Evolutionary conservation across 2,797 vertebrate species (phyloP), one percentile per base, ranked within the genome.

Genomic region (Sebastes iracundus): DNA sequence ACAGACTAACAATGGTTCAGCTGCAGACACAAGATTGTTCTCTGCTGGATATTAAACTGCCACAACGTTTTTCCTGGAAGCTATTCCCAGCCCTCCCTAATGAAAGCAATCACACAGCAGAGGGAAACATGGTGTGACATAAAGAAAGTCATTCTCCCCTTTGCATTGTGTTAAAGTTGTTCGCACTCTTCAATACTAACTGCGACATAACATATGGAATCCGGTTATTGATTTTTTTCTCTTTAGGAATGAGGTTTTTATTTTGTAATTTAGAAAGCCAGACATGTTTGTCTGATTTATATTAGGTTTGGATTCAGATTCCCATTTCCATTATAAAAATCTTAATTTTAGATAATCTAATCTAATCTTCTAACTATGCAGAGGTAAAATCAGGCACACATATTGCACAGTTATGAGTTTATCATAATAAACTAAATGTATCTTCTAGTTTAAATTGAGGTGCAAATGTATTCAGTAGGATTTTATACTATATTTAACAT

Each of bases 21-120:
- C 56, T 80, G 84, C 85, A 88, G 70, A 86, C 62, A 52, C 72
- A 82, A 90, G 79, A 92, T 91, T 88, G 85, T 87, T 92, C 88
- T 86, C 88, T 79, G 90, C 72, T 90, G 88, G 93, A 89, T 91
- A 88, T 90, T 90, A 90, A 94, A 90, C 82, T 86, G 84, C 72
- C 60, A 35, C 80, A 67, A 81, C 61, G 63, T 74, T 86, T 49
- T 88, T 78, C 79, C 83, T 83, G 63, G 63, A 66, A 88, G 86
- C 90, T 84, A 88, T 92, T 93, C 86, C 73, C 77, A 85, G 84
- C 60, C 7, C 60, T 75, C 38, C 23, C 62, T 87, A 90, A 94
- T 93, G 83, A 91, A 90, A 86, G 85, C 89, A 92, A 91, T 92
- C 88, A 87, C 79, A 84, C 58, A 72, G 77, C 56, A 58, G 53